Percentiles rank a stretch among this genome's conserved stretches.
phyloP scores from a whole-genome alignment of 2,888 invertebrate species.

The Conchocele bisecta region DNA sequence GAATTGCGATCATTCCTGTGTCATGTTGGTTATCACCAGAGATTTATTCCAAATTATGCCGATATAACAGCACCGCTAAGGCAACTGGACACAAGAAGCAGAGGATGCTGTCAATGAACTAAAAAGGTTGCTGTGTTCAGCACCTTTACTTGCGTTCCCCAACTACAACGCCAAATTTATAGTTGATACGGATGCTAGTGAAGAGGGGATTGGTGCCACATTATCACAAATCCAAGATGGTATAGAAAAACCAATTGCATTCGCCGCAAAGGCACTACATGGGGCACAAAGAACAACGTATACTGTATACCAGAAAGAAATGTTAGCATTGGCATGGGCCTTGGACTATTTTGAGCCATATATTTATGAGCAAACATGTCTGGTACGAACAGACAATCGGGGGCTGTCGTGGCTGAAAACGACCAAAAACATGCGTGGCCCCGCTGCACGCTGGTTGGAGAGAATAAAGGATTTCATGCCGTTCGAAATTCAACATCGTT shows the following conservation, averaged over 20 bases:
- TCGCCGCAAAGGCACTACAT: background rate
- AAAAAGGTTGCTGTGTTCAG: background rate
- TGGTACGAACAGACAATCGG: slow-evolving; percentile 16
- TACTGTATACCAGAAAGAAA: slow-evolving; percentile 9
- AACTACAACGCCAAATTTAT: slow-evolving; percentile 8
- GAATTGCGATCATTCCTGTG: slow-evolving; percentile 19
- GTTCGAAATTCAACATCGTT: slow-evolving; percentile 1
- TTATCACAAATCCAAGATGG: slow-evolving; percentile 29
- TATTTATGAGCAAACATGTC: background rate
- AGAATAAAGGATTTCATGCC: background rate
- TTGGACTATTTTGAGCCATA: slow-evolving; percentile 4
- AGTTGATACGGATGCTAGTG: slow-evolving; percentile 39
- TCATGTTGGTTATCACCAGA: slow-evolving; percentile 10
- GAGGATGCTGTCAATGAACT: slow-evolving; percentile 1
- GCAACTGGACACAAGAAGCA: background rate
- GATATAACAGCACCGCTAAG: background rate
- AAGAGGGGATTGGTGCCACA: slow-evolving; percentile 21
- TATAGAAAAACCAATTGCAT: slow-evolving; percentile 18
- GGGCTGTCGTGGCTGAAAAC: background rate
- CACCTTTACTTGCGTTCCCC: slow-evolving; percentile 3
- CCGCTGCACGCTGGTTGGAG: background rate
- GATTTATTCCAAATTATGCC: slow-evolving; percentile 2
- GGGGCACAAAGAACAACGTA: slow-evolving; percentile 13
- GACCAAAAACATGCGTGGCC: background rate
- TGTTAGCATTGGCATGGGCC: background rate